Conservation (phyloP, 2,113 vertebrate genomes). For the Rhegmatorhina hoffmannsi region DNA sequence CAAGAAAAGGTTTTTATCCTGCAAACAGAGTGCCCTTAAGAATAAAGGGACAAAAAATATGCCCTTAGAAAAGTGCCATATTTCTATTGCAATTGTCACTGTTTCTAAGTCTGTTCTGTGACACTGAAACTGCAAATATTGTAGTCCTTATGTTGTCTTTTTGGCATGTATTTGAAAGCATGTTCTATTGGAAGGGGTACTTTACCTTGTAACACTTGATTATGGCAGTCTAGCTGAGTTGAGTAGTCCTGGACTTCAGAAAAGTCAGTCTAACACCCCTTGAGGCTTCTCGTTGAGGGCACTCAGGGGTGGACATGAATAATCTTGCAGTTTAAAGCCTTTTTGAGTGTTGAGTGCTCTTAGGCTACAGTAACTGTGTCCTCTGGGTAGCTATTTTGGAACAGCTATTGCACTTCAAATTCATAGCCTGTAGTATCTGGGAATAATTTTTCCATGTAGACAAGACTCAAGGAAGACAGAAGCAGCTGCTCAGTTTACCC, state of each 20-base stretch:
- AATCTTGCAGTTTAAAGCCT: neutral
- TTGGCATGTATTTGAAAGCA: neutral
- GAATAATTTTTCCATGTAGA: neutral
- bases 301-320: neutral
- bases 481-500: neutral
- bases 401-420: neutral
- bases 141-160: neutral
- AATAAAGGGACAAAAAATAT: neutral
- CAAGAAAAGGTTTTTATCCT: fast-evolving
- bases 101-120: neutral
- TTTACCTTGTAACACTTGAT: neutral
- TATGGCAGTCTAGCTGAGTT: neutral
- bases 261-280: neutral
- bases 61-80: neutral
- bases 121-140: neutral
- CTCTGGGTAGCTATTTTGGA: neutral
- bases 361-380: neutral
- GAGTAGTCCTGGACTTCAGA: neutral
- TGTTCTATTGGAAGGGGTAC: neutral
- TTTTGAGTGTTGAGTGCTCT: neutral
- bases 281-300: neutral
- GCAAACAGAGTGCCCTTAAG: neutral
- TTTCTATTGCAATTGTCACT: neutral
- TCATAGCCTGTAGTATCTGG: neutral
- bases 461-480: neutral